Conservation (phyloP, 2,797 vertebrate species). For the Astyanax mexicanus region DNA sequence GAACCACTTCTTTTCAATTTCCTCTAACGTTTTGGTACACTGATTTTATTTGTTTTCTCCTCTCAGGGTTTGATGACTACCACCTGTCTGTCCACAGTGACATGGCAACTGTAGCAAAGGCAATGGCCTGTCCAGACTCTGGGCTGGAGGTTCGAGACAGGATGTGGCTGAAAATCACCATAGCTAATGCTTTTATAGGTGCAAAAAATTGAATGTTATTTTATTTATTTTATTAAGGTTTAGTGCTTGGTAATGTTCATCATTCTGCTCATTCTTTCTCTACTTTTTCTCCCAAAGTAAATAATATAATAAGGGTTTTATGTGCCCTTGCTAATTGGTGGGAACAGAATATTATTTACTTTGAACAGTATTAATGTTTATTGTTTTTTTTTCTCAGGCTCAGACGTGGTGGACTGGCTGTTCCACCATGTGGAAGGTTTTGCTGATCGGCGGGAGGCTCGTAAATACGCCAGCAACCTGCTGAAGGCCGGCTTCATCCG, state of each 20-base stretch:
- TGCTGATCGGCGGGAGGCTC: slow-evolving; percentile 93
- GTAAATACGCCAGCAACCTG: slow-evolving; percentile 98
- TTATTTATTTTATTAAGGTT: no score
- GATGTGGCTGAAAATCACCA: slow-evolving; percentile 99
- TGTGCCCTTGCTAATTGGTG: no score
- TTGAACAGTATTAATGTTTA: no score
- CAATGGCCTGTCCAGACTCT: slow-evolving; percentile 96
- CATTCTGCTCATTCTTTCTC: no score
- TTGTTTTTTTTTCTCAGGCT: slow-evolving; percentile 77
- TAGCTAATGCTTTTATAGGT: slow-evolving; percentile 98
- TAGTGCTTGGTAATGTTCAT: no score
- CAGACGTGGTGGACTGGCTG: slow-evolving; percentile 98
- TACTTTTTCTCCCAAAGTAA: no score
- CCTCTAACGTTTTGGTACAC: background rate
- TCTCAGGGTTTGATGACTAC: slow-evolving; percentile 95
- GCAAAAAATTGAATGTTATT: slow-evolving; percentile 42
- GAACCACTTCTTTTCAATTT: background rate
- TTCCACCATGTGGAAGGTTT: slow-evolving; percentile 98
- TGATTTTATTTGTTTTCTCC: slow-evolving; percentile 13
- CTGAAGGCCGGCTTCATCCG: slow-evolving; percentile 97
- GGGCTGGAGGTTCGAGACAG: slow-evolving; percentile 96
- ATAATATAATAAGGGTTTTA: no score
- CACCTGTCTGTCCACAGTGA: slow-evolving; percentile 98
- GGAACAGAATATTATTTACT: no score
- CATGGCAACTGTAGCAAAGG: slow-evolving; percentile 97